These are phyloP conservation scores for Stichodactyla mertensii DNA, from an alignment of 64 coral and sea anemone genomes.

Conservation along the genomic window DNA sequence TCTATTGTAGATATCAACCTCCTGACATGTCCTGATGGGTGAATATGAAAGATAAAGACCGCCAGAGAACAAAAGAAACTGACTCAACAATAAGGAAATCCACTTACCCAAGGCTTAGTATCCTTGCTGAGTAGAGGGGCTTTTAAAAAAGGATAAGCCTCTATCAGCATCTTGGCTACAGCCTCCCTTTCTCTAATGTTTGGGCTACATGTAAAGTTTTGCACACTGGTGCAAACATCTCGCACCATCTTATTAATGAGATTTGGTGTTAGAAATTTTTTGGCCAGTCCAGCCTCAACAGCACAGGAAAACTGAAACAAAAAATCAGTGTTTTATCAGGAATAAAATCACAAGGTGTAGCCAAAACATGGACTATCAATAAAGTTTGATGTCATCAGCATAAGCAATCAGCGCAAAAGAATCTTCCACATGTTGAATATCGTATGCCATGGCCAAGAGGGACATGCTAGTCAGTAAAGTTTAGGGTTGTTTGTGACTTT, in stretches of 20 bases:
- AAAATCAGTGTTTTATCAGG: neutral
- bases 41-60: no score
- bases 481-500: no score
- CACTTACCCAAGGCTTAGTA: constrained; percentile 32
- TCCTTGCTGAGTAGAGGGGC: constrained; percentile 3
- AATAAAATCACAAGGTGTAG: neutral
- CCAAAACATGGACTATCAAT: neutral
- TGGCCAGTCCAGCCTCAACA: neutral
- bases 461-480: neutral
- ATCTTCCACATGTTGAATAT: neutral
- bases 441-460: neutral
- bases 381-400: neutral
- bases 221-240: constrained; percentile 21
- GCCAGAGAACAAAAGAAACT: no score
- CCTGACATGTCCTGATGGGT: no score
- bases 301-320: neutral
- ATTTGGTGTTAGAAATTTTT: neutral
- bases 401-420: neutral
- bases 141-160: constrained; percentile 24
- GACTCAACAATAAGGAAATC: no score
- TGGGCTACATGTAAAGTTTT: constrained; percentile 15
- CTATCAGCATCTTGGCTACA: constrained; percentile 14
- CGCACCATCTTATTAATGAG: constrained; percentile 35
- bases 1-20: no score
- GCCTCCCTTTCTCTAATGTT: constrained; percentile 13